These are phyloP conservation scores for Muntiacus muntjak DNA, from an alignment of 2,113 vertebrate genomes.

Conservation along the genomic window DNA sequence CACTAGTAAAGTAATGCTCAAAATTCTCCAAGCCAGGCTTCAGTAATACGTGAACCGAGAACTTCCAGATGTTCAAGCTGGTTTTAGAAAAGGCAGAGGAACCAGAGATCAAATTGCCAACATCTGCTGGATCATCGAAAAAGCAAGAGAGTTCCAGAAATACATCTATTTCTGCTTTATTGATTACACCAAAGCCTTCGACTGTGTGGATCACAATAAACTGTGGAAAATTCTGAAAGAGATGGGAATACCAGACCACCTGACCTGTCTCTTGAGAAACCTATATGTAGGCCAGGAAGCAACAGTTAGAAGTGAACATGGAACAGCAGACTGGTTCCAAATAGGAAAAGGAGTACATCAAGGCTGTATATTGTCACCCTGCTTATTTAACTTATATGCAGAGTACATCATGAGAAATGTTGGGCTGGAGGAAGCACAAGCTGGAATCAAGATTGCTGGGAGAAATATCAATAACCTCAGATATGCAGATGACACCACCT, in stretches of 20 bases:
- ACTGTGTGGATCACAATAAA: neutral
- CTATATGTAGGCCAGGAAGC: neutral
- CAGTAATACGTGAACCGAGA: fast-evolving
- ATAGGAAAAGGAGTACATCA: neutral
- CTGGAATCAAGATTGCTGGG: no score
- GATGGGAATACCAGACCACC: neutral
- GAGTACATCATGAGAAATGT: neutral
- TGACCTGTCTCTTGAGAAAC: neutral
- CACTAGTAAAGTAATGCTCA: fast-evolving
- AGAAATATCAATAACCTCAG: neutral
- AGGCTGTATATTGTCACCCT: neutral
- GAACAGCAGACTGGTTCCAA: neutral
- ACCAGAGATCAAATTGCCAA: neutral
- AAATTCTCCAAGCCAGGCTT: neutral
- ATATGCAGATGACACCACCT: neutral
- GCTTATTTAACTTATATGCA: neutral
- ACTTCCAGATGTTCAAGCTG: neutral
- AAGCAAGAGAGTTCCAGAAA: neutral
- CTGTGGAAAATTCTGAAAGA: neutral
- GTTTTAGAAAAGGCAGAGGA: neutral
- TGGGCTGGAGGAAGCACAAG: neutral
- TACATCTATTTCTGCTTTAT: neutral
- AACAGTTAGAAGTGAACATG: neutral
- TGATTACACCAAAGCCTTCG: neutral
- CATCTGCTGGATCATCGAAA: fast-evolving